Base-by-base conservation (phyloP, 1,140 invertebrate genomes). In the Arctopsyche grandis region DNA sequence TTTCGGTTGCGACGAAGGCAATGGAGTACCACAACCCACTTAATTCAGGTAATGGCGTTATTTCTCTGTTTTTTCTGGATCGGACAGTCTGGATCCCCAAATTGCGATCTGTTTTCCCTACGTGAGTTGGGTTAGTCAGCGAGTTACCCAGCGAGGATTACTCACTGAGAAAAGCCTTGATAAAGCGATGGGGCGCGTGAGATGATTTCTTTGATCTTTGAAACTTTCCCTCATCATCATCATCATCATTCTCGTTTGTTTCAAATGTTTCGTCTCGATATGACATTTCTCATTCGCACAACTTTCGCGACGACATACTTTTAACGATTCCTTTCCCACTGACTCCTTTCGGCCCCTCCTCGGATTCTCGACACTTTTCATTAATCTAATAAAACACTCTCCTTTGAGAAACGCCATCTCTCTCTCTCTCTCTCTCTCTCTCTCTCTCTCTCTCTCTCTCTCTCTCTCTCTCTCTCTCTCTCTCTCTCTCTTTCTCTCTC, bases 331-430 rank as follows among this genome's bases (percentile, higher is more conserved):
- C 29, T 52, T 10, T 52, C 4, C 16, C 48, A 10, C 48, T 52
- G 10, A 12, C 48, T 14, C 48, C 3, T 52, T 12, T 52, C 63
- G 1, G 4, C 22, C 63, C 63, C 22, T n/a, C 63, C 22, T 66
- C 21, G 19, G 71, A 56, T 24, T 48, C 71, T 24, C 38, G 26
- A 19, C 56, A 76, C 74, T 76, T 76, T 76, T 76, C 74, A 76
- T 76, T 76, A 76, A 76, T 76, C 74, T 76, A 76, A 76, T 76
- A 76, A 76, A 76, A 26, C 46, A 24, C 48, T 44, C 29, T 44
- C 26, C n/a, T 66, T 44, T 52, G 74, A n/a, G 58, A 63, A 76
- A 76, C 24, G 43, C 56, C 16, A 10, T 16, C 74, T 44, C 22
- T 76, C 74, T 63, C 52, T n/a, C 29, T 29, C 26, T n/a, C n/a